Evolutionary conservation across 2,888 invertebrate species (phyloP), one percentile per base, ranked within the genome.

Genomic region (Cartodere bifasciata): DNA sequence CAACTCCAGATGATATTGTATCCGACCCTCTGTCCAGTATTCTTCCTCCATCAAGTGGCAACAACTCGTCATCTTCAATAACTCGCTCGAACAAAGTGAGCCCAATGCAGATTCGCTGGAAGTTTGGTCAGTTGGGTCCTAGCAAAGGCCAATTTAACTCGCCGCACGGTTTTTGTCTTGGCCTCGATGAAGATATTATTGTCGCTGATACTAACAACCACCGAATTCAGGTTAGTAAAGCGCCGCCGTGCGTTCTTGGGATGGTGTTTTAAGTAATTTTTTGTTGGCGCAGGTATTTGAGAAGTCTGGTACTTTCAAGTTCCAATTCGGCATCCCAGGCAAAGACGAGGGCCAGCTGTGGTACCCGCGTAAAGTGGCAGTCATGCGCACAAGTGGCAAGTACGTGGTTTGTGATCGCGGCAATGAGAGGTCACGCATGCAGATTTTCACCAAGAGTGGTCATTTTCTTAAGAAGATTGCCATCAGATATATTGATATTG

Each of bases 371-470:
- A 94, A 95, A 62, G 92, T 94, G 28, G 91, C 91, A 5, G 84
- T 88, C 2, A 86, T 88, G 68, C 72, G 83, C 32, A 77, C 76
- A 33, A 82, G 79, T 30, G 86, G 86, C 21, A 87, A 87, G 56
- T 86, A 86, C 58, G 92, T 95, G n/a, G 90, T 95, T 3, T 95
- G 95, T 58, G 95, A 95, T 63, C 81, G 95, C 41, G 94, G 94
- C 27, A 92, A 90, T 51, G 94, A 95, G 56, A 75, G 94, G 32
- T 91, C 91, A 1, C 78, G 94, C 35, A 92, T 95, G 91, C 95
- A 95, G 62, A 88, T 95, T 46, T 95, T 95, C 56, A 91, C 88
- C 23, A 88, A 87, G 53, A 90, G 82, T 55, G 94, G 94, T 15
- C 88, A 91, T 53, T 95, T 94, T 60, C 70, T 94, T 50, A 88